These are phyloP conservation scores for Pantherophis alleghaniensis DNA, from an alignment of 2,797 vertebrate species.

Conservation along the genomic window DNA sequence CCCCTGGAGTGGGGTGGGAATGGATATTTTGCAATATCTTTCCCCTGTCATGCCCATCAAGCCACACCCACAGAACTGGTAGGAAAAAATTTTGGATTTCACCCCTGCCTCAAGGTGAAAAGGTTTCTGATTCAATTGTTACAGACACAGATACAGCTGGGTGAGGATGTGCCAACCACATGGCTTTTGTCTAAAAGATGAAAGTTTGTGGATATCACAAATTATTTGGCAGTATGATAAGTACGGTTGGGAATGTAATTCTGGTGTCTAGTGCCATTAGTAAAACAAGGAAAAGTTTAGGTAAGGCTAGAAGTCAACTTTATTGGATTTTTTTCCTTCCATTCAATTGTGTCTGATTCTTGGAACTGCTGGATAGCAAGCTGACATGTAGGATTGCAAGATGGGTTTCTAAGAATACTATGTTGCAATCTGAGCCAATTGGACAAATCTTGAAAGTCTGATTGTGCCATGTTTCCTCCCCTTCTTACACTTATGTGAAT, in stretches of 20 bases:
- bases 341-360: not conserved
- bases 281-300: not conserved
- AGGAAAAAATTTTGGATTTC: too few relatives aligned
- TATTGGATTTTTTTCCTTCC: not conserved
- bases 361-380: not conserved
- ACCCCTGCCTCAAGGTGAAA: not conserved
- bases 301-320: not conserved
- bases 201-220: not conserved
- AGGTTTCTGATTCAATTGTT: not conserved
- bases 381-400: not conserved
- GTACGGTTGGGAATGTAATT: not conserved
- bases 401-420: not conserved
- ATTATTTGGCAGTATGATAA: not conserved
- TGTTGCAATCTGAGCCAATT: not conserved
- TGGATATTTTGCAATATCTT: too few relatives aligned
- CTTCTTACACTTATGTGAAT: not conserved
- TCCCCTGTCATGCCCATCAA: too few relatives aligned
- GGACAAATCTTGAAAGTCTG: not conserved
- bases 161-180: not conserved
- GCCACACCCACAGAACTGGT: too few relatives aligned
- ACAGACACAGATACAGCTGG: not conserved
- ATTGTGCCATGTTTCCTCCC: not conserved
- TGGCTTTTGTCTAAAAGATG: not conserved
- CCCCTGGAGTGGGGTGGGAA: too few relatives aligned
- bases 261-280: not conserved